phyloP scores from a whole-genome alignment of 2,113 vertebrate species.

The Rhagologus leucostigma region DNA sequence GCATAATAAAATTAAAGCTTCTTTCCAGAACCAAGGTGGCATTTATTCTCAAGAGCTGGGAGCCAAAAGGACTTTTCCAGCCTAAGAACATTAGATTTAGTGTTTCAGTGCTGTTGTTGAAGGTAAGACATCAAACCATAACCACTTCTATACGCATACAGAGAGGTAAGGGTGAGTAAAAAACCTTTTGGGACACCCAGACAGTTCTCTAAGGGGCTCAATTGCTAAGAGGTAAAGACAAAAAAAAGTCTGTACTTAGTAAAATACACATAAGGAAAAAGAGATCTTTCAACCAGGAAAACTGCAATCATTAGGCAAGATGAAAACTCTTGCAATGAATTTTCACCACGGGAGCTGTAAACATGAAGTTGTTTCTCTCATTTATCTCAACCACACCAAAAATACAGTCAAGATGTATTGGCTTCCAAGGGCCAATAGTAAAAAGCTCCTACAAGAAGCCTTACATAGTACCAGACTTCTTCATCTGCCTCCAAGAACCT shows the following conservation, averaged over 20 bases:
- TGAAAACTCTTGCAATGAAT: neutral
- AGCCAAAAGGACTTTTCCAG: neutral
- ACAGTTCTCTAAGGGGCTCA: neutral
- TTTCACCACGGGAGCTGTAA: neutral
- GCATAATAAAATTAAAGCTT: constrained; percentile 22
- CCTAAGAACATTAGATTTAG: neutral
- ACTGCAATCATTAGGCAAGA: neutral
- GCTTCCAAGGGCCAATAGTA: neutral
- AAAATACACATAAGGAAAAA: neutral
- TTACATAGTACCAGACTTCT: neutral
- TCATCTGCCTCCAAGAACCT: neutral
- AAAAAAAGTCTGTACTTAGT: neutral
- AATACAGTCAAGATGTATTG: neutral
- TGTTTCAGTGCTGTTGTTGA: neutral
- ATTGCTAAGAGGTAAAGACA: neutral
- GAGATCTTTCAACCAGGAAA: neutral
- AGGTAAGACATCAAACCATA: neutral
- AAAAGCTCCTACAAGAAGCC: neutral
- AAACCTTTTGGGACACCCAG: neutral
- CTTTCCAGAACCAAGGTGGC: constrained; percentile 7
- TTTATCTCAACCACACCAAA: neutral
- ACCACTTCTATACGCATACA: neutral
- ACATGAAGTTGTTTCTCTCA: neutral
- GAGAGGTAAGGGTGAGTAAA: neutral
- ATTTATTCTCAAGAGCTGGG: neutral